These are phyloP conservation scores for Siderastrea siderea DNA, from an alignment of 92 coral and sea anemone species.

Conservation along the genomic window DNA sequence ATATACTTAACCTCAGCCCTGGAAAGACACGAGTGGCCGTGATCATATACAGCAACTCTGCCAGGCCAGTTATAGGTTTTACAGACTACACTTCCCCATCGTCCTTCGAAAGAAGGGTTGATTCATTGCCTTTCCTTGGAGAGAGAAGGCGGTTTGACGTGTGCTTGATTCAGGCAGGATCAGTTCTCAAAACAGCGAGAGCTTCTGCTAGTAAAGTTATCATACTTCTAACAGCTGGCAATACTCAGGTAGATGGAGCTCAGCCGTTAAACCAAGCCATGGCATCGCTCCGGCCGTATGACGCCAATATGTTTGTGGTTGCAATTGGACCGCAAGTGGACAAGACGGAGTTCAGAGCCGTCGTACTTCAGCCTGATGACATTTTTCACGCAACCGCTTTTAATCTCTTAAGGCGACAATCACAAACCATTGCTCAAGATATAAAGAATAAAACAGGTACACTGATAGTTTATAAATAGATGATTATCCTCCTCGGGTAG, in stretches of 20 bases:
- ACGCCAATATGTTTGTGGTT: slow-evolving; percentile 74
- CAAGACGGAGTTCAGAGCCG: slow-evolving; percentile 42
- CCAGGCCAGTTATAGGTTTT: slow-evolving; percentile 50
- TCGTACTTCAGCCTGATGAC: slow-evolving; percentile 45
- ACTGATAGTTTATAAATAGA: not conserved
- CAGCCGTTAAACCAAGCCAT: not conserved
- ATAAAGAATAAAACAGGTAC: slow-evolving; percentile 32
- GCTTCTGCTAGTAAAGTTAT: slow-evolving; percentile 46
- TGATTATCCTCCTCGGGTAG: no score
- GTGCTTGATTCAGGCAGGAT: slow-evolving; percentile 41
- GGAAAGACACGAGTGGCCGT: slow-evolving; percentile 77
- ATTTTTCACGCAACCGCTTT: slow-evolving; percentile 29
- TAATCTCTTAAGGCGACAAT: not conserved
- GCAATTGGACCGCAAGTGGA: slow-evolving; percentile 64
- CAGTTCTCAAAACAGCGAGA: slow-evolving; percentile 29
- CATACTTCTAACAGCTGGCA: slow-evolving; percentile 66
- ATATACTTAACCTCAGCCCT: slow-evolving; percentile 73
- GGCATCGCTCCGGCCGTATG: not conserved
- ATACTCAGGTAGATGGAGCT: not conserved
- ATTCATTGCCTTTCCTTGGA: slow-evolving; percentile 59
- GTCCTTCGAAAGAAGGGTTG: slow-evolving; percentile 53
- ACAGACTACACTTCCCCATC: slow-evolving; percentile 39
- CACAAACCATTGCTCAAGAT: slow-evolving; percentile 31
- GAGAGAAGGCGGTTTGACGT: slow-evolving; percentile 62
- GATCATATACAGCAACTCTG: slow-evolving; percentile 71